Evolutionary conservation across 37 sponge, comb jelly and placozoan genomes (phyloP).

Genomic region (Oopsacas minuta): DNA sequence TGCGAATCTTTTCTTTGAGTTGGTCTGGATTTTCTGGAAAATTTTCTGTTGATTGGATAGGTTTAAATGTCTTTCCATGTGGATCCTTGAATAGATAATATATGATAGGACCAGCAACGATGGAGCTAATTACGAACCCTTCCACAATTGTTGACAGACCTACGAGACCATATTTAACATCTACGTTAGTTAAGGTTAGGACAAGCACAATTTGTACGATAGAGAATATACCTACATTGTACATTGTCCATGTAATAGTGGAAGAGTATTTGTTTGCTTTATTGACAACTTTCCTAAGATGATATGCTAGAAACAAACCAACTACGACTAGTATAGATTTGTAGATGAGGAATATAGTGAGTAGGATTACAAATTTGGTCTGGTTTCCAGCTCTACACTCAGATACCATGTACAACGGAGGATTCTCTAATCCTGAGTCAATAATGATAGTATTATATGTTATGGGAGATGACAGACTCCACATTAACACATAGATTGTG

Average conservation of each 20-base stretch:
- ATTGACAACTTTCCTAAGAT: not conserved
- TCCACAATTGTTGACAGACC: not conserved
- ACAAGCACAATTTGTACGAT: not conserved
- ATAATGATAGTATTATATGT: not conserved
- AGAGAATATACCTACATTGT: not conserved
- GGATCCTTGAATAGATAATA: not conserved
- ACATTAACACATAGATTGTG: not conserved
- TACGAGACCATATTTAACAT: not conserved
- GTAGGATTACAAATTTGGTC: not conserved
- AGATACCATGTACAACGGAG: not conserved
- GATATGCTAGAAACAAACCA: constrained; percentile 5
- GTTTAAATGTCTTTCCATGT: not conserved
- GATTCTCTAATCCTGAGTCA: not conserved
- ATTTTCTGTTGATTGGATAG: not conserved
- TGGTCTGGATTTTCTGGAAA: constrained; percentile 6
- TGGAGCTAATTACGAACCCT: not conserved
- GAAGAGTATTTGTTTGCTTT: not conserved
- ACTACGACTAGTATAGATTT: not conserved
- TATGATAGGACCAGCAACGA: not conserved
- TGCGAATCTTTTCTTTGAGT: not conserved
- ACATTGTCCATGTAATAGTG: constrained; percentile 9
- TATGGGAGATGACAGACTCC: not conserved
- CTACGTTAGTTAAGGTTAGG: not conserved
- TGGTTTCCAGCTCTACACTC: not conserved
- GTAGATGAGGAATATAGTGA: not conserved